Evolutionary conservation across 2,888 invertebrate genomes (phyloP), one percentile per base, ranked within the genome.

Genomic region (Tetragonula carbonaria): DNA sequence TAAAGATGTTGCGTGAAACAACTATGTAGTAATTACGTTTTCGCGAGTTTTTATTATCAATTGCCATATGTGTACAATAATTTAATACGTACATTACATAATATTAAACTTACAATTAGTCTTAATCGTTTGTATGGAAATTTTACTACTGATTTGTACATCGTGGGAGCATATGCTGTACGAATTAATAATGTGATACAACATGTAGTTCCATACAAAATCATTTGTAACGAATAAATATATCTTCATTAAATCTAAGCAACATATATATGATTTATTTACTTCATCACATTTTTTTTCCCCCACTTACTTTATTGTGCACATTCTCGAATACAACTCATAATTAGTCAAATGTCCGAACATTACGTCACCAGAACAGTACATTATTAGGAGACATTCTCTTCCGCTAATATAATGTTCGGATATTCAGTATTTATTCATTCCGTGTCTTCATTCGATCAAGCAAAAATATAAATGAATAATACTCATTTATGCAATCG

Each of bases 41-140:
- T 87, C 74, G 38, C 28, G 55, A 80, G 82, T 45, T 82, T 91
- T 91, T 91, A 89, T 91, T 86, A 89, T 86, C 83, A 88, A 90
- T 84, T 78, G 75, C 82, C 81, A 86, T 85, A 78, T 80, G 72
- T 87, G 81, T 91, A 90, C 82, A 86, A 89, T 85, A 86, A 86
- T 83, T 87, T 88, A 87, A 80, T 81, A 53, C 79, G 80, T 83
- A 86, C 77, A 78, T 82, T 74, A 68, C 78, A 84, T 67, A 63
- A 63, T 63, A 80, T 73, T 62, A 78, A 75, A 74, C 38, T 63
- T 73, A 73, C 21, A 62, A 55, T 67, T 50, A 51, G 5, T 28
- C 57, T 78, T 53, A 67, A 80, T 77, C 66, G 55, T 57, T 76
- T 66, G 70, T 63, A 80, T 62, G 45, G 59, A 87, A 84, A 81